Conservation (phyloP, 2,113 vertebrate species). For the Ceuthmochares aereus region DNA sequence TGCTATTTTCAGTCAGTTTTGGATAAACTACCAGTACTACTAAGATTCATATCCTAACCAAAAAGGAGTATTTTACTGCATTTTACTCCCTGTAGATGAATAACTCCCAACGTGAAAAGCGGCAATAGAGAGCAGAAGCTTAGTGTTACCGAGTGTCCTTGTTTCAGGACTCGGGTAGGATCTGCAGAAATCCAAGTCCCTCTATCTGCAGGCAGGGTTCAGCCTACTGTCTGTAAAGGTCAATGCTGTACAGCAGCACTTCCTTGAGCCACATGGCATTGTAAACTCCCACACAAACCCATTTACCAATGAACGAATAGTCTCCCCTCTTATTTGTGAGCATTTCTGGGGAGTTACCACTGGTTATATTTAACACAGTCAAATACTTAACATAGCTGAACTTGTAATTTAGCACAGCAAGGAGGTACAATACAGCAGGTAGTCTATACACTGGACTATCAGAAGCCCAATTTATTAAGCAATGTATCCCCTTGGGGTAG, state of each 20-base stretch:
- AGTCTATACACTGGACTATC: neutral
- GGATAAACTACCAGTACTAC: neutral
- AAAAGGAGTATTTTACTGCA: neutral
- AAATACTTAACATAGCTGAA: neutral
- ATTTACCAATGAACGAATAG: neutral
- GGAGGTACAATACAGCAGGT: neutral
- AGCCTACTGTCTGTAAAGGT: neutral
- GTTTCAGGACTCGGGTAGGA: neutral
- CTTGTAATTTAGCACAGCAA: neutral
- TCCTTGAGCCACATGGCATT: neutral
- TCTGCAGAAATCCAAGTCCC: neutral
- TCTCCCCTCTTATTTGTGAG: neutral
- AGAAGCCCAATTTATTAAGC: neutral
- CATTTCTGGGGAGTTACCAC: neutral
- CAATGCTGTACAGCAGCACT: neutral
- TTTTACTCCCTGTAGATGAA: neutral
- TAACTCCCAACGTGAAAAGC: neutral
- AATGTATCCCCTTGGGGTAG: neutral
- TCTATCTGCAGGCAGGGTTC: neutral
- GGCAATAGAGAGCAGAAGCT: neutral
- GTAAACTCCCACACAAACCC: neutral
- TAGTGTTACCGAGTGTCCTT: neutral
- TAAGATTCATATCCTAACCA: neutral
- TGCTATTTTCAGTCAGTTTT: neutral
- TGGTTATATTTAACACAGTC: neutral